Evolutionary conservation across 2,888 invertebrate species (phyloP), one percentile per base, ranked within the genome.

Genomic region (Alviniconcha strummeri): DNA sequence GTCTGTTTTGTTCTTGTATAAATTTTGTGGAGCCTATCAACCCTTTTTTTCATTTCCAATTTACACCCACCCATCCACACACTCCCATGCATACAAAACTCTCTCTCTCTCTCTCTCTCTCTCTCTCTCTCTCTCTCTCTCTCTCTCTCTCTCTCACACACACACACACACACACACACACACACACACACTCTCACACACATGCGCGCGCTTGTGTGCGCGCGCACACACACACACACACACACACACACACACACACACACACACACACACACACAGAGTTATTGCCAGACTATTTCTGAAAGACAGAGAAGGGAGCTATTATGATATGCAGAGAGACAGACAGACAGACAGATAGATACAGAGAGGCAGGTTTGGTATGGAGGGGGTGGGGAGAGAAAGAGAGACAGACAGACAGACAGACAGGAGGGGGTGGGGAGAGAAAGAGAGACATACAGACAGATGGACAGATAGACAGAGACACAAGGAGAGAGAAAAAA

Each of bases 231-330:
- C 71, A 56, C 80, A 56, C 71, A 13, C 71, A 11, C 79, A 64
- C 78, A 79, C 52, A 64, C 52, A 64, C 78, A 64, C 64, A 52
- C 78, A 52, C 64, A 13, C 79, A 79, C 64, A 60, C 78, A 60
- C 60, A 60, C 36, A 57, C 57, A 60, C 36, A 57, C 60, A 36
- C 17, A 64, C 13, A 36, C 9, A 78, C 19, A 60, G 56, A 19
- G 36, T 60, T 13, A 60, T 60, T 60, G 60, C 60, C 60, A 1
- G 60, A 60, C 13, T 11, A 13, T 60, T 13, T 60, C 60, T 60
- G 9, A 60, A 11, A 13, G 9, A 60, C 60, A 11, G 13, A 60
- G 60, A 11, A 4, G 60, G 9, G 8, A 8, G 9, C 13, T 60
- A 13, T 60, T 13, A 60, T 11, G 4, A 8, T 8, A 13, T 11